Evolutionary conservation across 2,797 vertebrate species (phyloP).

Genomic region (Eospalax fontanierii): DNA sequence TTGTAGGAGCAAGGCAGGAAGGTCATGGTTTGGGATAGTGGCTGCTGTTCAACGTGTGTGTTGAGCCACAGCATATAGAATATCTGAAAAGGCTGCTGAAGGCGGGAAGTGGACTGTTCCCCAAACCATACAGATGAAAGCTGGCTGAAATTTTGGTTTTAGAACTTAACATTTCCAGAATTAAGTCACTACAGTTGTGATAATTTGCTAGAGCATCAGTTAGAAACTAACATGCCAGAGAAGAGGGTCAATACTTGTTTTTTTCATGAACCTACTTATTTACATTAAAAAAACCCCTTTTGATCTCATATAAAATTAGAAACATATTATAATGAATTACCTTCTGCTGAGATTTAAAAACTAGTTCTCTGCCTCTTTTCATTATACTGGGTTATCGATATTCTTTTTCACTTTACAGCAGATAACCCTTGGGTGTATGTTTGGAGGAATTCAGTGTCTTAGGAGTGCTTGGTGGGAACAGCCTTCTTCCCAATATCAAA

Average conservation of each 20-base stretch:
- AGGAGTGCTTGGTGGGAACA: neutral
- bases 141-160: neutral
- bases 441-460: conserved; percentile 33
- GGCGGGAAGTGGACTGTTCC: neutral
- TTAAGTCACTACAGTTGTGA: neutral
- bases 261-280: neutral
- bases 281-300: neutral
- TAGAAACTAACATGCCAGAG: neutral
- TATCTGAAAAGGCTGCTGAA: neutral
- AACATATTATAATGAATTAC: neutral
- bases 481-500: neutral
- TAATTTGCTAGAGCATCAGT: neutral
- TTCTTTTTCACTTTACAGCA: neutral
- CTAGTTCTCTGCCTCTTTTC: neutral
- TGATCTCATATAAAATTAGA: neutral
- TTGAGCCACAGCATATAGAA: neutral
- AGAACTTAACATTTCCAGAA: neutral
- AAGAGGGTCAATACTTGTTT: neutral
- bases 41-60: neutral
- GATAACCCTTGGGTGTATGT: neutral
- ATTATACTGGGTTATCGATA: neutral
- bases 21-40: neutral
- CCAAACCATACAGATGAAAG: neutral
- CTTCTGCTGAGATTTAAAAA: neutral
- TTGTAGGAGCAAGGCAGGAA: neutral